Conservation (phyloP, 2,797 vertebrate genomes). For the Meriones psammophilus region DNA sequence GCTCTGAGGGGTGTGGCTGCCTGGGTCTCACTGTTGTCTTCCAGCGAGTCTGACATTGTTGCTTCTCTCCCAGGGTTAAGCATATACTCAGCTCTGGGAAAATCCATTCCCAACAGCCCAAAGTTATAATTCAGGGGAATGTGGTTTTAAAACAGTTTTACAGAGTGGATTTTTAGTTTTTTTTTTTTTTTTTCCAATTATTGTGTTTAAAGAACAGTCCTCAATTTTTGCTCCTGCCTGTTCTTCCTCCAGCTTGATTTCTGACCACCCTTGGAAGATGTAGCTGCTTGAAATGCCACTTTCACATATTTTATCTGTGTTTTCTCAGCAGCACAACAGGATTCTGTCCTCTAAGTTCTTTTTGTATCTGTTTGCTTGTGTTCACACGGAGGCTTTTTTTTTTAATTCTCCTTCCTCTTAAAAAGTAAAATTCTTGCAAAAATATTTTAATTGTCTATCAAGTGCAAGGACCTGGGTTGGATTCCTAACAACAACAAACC, state of each 20-base stretch:
- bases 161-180: slow-evolving; percentile 49
- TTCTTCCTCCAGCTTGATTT: not conserved
- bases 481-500: not conserved
- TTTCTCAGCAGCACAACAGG: not conserved
- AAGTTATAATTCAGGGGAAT: slow-evolving; percentile 55
- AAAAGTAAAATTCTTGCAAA: slow-evolving; percentile 40
- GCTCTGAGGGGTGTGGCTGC: slow-evolving; percentile 15
- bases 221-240: not conserved
- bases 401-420: not conserved
- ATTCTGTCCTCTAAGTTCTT: slow-evolving; percentile 28
- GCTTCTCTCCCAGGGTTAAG: slow-evolving; percentile 63
- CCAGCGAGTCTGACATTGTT: not conserved
- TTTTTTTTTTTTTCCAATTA: not conserved
- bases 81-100: slow-evolving; percentile 57
- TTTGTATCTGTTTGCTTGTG: not conserved
- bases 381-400: slow-evolving; percentile 3
- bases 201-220: not conserved
- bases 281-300: not conserved
- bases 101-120: slow-evolving; percentile 27
- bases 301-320: not conserved
- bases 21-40: not conserved
- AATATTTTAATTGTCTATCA: not conserved
- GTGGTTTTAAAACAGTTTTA: slow-evolving; percentile 63
- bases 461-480: not conserved
- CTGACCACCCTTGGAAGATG: not conserved